Evolutionary conservation across 2,797 vertebrate species (phyloP).

Genomic region (Phrynocephalus vlangalii): DNA sequence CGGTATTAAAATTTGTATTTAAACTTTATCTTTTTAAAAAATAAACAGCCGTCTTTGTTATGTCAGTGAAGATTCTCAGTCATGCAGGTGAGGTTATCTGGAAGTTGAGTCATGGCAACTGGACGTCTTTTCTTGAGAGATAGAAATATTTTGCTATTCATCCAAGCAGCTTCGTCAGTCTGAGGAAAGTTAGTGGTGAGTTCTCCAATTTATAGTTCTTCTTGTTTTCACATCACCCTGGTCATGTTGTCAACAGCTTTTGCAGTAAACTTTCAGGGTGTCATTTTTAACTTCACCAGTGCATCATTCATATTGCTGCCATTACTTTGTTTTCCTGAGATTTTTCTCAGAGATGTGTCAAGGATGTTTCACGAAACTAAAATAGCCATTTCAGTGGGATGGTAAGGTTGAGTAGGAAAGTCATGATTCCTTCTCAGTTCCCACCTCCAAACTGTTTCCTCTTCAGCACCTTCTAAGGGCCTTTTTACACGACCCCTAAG

Average conservation of each 20-base stretch:
- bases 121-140: too few relatives aligned
- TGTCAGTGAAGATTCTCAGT: too few relatives aligned
- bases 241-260: neutral
- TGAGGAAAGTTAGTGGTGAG: too few relatives aligned
- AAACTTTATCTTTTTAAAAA: neutral
- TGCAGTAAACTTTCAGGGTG: neutral
- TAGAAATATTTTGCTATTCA: too few relatives aligned
- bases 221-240: neutral
- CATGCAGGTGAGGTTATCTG: too few relatives aligned
- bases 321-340: constrained; percentile 25
- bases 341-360: constrained; percentile 28
- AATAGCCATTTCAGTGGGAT: constrained; percentile 12
- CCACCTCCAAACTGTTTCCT: neutral
- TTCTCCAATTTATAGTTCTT: too few relatives aligned
- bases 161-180: too few relatives aligned
- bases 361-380: constrained; percentile 44
- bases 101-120: too few relatives aligned
- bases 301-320: neutral
- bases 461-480: constrained; percentile 25
- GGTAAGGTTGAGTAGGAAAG: constrained; percentile 40
- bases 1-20: neutral
- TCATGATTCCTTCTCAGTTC: constrained; percentile 3
- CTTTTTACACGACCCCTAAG: too few relatives aligned
- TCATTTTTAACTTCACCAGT: neutral
- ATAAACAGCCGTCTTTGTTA: neutral